phyloP scores from a whole-genome alignment of 2,797 vertebrate genomes.

The Sphaeramia orbicularis region DNA sequence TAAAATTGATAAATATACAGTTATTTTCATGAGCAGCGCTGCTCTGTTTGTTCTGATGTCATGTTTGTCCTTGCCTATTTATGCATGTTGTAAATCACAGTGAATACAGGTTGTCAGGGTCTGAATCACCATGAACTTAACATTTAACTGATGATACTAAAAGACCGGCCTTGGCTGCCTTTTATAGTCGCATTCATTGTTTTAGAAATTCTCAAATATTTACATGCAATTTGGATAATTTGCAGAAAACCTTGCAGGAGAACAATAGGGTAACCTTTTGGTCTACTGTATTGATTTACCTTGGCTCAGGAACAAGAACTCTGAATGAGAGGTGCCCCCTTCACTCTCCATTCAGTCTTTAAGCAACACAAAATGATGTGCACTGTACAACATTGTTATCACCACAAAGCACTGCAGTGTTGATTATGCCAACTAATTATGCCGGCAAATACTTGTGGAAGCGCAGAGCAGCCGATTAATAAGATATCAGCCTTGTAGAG shows the following conservation, averaged over 20 bases:
- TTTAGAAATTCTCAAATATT: constrained; percentile 33
- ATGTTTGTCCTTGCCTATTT: constrained; percentile 34
- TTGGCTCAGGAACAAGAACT: constrained; percentile 38
- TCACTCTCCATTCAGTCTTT: constrained; percentile 40
- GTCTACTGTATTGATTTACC: constrained; percentile 48
- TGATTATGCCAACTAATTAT: constrained; percentile 78
- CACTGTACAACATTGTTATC: constrained; percentile 61
- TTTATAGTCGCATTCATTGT: constrained; percentile 32
- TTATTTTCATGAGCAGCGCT: neutral
- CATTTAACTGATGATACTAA: constrained; percentile 34
- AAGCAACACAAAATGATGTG: constrained; percentile 31
- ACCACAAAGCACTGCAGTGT: constrained; percentile 59
- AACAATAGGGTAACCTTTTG: constrained; percentile 29
- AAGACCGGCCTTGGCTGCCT: constrained; percentile 43
- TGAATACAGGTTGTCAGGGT: constrained; percentile 23
- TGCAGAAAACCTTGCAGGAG: constrained; percentile 16
- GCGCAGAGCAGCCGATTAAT: constrained; percentile 67
- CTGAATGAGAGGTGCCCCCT: constrained; percentile 50
- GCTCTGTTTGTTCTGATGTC: neutral
- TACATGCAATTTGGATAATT: constrained; percentile 33
- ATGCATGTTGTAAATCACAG: constrained; percentile 4
- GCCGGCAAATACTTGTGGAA: constrained; percentile 66
- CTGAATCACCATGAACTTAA: constrained; percentile 38
- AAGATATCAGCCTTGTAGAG: constrained; percentile 73
- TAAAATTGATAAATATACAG: neutral